These are phyloP conservation scores for Xiphophorus hellerii DNA, from an alignment of 2,113 vertebrate species.

Conservation along the genomic window DNA sequence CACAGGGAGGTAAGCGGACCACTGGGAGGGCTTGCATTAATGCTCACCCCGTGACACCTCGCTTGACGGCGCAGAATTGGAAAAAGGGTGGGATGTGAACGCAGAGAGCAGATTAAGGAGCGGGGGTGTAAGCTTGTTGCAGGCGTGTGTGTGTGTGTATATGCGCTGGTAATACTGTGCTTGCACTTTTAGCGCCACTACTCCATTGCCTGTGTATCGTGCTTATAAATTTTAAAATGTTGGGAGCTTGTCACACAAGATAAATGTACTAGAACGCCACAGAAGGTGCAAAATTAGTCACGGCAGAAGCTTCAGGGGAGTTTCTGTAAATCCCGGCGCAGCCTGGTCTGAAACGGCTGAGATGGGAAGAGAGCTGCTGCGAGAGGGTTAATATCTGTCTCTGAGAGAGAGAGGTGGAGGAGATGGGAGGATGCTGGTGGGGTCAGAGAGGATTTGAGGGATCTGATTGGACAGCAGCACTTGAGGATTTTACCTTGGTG, in stretches of 20 bases:
- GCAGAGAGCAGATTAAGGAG: slow-evolving; percentile 24
- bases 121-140: slow-evolving; percentile 16
- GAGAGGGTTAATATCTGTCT: slow-evolving; percentile 34
- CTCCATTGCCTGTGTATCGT: background rate
- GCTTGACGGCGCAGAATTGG: slow-evolving; percentile 41
- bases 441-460: background rate
- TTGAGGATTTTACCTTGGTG: background rate
- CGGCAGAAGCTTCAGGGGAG: slow-evolving; percentile 38
- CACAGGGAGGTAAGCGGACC: slow-evolving; percentile 27
- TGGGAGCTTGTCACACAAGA: slow-evolving; percentile 40
- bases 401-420: background rate
- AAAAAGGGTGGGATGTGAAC: slow-evolving; percentile 4
- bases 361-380: slow-evolving; percentile 12
- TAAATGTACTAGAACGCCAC: slow-evolving; percentile 65
- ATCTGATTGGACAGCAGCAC: background rate
- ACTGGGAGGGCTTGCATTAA: slow-evolving; percentile 34
- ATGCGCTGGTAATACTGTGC: slow-evolving; percentile 5
- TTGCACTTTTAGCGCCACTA: slow-evolving; percentile 14
- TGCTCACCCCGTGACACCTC: slow-evolving; percentile 38
- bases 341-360: slow-evolving; percentile 25
- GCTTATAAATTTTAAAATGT: slow-evolving; percentile 40
- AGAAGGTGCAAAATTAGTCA: slow-evolving; percentile 64
- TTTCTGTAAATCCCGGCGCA: slow-evolving; percentile 32
- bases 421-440: background rate
- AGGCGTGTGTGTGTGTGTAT: background rate